phyloP scores from a whole-genome alignment of 1,140 invertebrate species.

The Metaphire vulgaris region DNA sequence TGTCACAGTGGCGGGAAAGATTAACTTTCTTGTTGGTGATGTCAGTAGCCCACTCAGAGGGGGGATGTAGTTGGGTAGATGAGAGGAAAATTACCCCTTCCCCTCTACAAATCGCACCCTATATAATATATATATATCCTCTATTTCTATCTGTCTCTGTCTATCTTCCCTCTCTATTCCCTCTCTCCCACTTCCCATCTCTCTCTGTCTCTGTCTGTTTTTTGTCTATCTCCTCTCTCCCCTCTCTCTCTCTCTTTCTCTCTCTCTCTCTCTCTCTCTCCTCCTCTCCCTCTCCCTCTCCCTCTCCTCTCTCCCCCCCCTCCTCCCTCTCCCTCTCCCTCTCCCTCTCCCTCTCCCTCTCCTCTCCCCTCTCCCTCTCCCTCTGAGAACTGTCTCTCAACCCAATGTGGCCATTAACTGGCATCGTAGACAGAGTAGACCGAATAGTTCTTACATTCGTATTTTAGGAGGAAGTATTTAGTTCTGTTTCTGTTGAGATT shows the following conservation, averaged over 20 bases:
- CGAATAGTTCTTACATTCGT: not conserved
- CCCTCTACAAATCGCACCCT: not conserved
- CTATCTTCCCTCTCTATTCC: not conserved
- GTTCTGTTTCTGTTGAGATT: not conserved
- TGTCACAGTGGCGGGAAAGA: not conserved
- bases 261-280: constrained; percentile 13
- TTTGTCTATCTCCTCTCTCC: constrained; percentile 1
- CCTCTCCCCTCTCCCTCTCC: not conserved
- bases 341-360: not conserved
- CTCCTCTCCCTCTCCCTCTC: not conserved
- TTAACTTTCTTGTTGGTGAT: not conserved
- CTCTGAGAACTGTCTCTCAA: not conserved
- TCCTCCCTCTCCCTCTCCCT: not conserved
- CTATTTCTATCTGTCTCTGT: not conserved
- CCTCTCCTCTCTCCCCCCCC: not conserved
- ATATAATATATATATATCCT: not conserved
- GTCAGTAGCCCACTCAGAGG: not conserved
- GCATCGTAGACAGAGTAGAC: not conserved
- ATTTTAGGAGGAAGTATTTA: not conserved
- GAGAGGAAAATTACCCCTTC: too few species aligned
- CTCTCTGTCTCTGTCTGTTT: constrained; percentile 5
- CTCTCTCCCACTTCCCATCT: not conserved
- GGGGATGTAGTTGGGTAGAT: too few species aligned
- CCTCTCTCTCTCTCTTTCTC: constrained; percentile 11
- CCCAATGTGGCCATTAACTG: not conserved